Base-by-base conservation (phyloP, 2,113 vertebrate genomes). In the Notiomystis cincta region DNA sequence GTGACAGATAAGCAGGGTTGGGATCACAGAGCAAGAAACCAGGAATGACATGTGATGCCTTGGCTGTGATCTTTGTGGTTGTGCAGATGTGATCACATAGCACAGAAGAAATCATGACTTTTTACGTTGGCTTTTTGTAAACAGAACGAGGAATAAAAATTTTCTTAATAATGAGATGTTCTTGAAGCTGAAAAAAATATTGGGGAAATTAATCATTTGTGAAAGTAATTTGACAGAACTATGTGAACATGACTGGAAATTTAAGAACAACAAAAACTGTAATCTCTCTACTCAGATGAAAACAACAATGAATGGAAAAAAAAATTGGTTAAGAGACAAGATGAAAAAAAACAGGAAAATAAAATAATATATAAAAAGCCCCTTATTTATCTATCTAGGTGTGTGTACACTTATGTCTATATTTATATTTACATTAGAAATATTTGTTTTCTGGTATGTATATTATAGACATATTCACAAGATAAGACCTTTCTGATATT, bases 111-210 rank as follows among this genome's bases (percentile, higher is more conserved):
- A 78, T 58, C 1, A 25, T 23, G 6, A 33, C 15, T 87, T 61
- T 78, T 53, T 24, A 66, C 0, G 0, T 10, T 35, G 33, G 5
- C 10, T 67, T 79, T 67, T 33, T 75, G 24, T 23, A 22, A 66
- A 70, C 15, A 92, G 65, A 79, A 56, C 64, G n/a, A 80, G 27
- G 54, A 95, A 54, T 54, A 62, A 79, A 85, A 51, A 7, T 54
- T 33, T 33, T 40, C 23, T 75, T 9, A 3, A 53, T 35, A n/a
- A 60, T 31, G 30, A 40, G 3, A 3, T 31, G 10, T 50, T 84
- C 38, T 66, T 77, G 33, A 81, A 93, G 83, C 9, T 20, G 14
- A 62, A 87, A 85, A 75, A 25, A 33, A 76, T 5, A 76, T 5
- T 24, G 40, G 23, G 9, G 31, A 73, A 66, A 70, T 23, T 1